A percentile compares a stretch with the other conserved stretches of the same genome.
phyloP scores from a whole-genome alignment of 2,113 vertebrate genomes.

The Puffinus mauretanicus region DNA sequence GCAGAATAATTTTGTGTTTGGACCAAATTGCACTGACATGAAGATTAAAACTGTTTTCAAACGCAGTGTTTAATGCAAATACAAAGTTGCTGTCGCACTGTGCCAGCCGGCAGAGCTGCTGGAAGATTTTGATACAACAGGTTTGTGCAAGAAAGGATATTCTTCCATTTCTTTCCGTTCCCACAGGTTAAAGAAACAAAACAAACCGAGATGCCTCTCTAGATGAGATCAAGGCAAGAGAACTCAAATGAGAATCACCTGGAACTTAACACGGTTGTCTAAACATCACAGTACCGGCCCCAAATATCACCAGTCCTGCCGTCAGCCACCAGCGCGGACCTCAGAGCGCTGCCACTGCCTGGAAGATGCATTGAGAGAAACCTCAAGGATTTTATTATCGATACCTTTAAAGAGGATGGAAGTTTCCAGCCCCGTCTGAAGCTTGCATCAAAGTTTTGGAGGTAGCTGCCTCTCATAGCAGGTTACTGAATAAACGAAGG shows the following conservation, averaged over 20 bases:
- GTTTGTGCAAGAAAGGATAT: not conserved
- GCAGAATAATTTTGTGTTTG: accelerated
- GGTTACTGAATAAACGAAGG: not conserved
- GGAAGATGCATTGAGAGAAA: not conserved
- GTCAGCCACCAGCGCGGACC: not conserved
- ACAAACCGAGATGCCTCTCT: not conserved
- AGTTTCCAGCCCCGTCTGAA: not conserved
- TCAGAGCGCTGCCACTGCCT: not conserved
- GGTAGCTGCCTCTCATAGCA: not conserved
- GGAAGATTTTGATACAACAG: not conserved
- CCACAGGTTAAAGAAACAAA: not conserved
- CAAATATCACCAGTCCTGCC: not conserved
- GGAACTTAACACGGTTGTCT: not conserved
- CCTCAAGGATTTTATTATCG: not conserved
- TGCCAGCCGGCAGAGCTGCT: not conserved
- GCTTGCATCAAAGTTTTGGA: not conserved
- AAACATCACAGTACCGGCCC: not conserved
- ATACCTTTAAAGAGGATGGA: not conserved
- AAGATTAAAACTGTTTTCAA: not conserved
- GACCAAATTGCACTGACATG: accelerated
- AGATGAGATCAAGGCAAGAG: not conserved
- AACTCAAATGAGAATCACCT: not conserved
- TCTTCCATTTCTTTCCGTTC: not conserved
- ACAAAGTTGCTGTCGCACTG: accelerated
- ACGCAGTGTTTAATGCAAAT: accelerated